Evolutionary conservation across 1,140 invertebrate species (phyloP).

Genomic region (Cardiocondyla obscurior): DNA sequence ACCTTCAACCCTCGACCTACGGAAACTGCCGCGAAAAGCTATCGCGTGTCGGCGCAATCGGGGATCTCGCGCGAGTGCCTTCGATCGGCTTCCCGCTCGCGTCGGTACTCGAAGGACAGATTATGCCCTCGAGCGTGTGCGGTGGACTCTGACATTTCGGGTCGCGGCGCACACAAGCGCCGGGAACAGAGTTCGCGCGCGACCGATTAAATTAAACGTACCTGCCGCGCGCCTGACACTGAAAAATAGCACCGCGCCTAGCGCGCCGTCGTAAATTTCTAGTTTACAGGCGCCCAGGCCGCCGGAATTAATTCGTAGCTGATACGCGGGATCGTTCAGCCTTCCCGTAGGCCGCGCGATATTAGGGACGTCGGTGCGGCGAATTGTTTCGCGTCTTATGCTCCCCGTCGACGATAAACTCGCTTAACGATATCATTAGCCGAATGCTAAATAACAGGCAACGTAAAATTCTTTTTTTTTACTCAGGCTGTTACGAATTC

Average conservation of each 20-base stretch:
- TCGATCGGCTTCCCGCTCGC: conserved; percentile 56
- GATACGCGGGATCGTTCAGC: conserved; percentile 28
- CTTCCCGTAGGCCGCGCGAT: background rate
- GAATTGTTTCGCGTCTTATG: background rate
- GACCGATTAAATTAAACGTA: conserved; percentile 58
- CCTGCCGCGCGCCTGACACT: conserved; percentile 44
- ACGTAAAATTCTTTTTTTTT: no score
- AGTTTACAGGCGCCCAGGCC: conserved; percentile 2
- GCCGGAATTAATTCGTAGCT: conserved; percentile 45
- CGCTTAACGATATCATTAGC: no score
- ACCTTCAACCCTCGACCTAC: conserved; percentile 77
- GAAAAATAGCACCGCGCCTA: conserved; percentile 37
- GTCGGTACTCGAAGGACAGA: conserved; percentile 66
- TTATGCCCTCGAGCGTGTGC: conserved; percentile 44
- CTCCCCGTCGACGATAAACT: no score
- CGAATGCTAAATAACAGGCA: background rate
- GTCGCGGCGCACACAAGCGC: no score
- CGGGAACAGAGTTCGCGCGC: conserved; percentile 14
- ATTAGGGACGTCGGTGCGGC: background rate
- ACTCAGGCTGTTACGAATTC: background rate
- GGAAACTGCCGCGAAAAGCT: conserved; percentile 40
- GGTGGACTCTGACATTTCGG: conserved; percentile 31
- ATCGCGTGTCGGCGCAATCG: conserved; percentile 65
- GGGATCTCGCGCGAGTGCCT: conserved; percentile 50
- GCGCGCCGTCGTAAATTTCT: conserved; percentile 40